Evolutionary conservation across 2,888 invertebrate genomes (phyloP).

Genomic region (Aplocera efformata): DNA sequence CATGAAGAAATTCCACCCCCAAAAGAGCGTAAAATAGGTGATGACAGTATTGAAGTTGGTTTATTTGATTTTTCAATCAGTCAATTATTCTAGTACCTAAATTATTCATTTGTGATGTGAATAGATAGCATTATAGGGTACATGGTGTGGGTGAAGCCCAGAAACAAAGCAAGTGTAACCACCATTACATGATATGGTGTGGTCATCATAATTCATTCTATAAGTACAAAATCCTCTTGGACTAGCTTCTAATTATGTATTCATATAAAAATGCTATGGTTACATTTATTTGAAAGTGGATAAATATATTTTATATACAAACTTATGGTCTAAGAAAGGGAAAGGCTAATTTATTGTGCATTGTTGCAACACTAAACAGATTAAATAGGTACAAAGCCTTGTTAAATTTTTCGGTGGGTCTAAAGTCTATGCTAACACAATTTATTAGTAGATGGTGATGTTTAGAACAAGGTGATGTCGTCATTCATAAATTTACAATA

Average conservation of each 20-base stretch:
- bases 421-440: conserved; percentile 12
- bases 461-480: background rate
- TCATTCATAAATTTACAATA: background rate
- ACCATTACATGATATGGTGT: background rate
- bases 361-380: conserved; percentile 11
- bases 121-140: conserved; percentile 10
- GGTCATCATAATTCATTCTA: conserved; percentile 8
- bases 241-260: conserved; percentile 13
- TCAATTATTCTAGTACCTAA: no score
- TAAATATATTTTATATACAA: conserved; percentile 9
- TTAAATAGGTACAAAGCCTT: conserved; percentile 10
- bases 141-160: background rate
- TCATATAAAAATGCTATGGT: conserved; percentile 20
- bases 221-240: conserved; percentile 28
- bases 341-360: conserved; percentile 12
- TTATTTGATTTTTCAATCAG: no score
- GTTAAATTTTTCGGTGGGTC: conserved; percentile 18
- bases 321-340: conserved; percentile 6
- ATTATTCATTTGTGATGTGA: conserved; percentile 4
- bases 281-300: conserved; percentile 12
- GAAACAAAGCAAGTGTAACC: conserved; percentile 2
- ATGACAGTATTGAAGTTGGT: no score
- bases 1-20: no score
- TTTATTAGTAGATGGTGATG: conserved; percentile 7
- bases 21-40: no score